Conservation (phyloP, 2,113 vertebrate species). For the Gallinago undulata region DNA sequence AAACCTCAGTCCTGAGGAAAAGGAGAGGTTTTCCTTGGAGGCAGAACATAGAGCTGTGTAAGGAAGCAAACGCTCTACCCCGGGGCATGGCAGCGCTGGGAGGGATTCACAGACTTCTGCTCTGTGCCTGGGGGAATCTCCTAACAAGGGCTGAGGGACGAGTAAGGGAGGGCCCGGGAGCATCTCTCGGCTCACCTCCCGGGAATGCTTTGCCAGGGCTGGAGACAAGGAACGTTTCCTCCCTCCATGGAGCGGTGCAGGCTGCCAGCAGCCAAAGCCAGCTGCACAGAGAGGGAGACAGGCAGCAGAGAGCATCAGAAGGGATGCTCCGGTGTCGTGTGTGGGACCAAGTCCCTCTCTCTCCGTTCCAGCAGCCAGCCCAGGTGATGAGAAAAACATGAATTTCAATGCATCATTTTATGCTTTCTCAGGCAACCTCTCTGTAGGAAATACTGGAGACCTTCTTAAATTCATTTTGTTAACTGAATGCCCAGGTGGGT, state of each 20-base stretch:
- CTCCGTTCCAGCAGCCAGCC: background rate
- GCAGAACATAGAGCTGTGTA: background rate
- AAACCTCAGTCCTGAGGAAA: background rate
- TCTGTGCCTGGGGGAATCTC: background rate
- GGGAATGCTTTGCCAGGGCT: background rate
- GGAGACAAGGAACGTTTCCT: background rate
- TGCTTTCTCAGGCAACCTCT: background rate
- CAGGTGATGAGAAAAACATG: background rate
- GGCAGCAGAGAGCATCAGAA: background rate
- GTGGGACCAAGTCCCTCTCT: background rate
- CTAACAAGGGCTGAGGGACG: background rate
- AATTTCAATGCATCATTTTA: background rate
- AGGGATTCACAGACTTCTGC: background rate
- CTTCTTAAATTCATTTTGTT: background rate
- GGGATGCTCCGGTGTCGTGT: background rate
- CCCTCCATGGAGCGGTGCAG: background rate
- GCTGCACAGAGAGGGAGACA: background rate
- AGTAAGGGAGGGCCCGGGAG: background rate
- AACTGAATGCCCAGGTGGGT: background rate
- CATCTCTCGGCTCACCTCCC: background rate
- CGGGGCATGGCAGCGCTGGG: rapidly evolving
- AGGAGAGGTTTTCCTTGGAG: background rate
- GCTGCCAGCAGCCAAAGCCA: background rate
- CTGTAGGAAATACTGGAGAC: background rate
- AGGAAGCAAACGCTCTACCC: background rate